Conservation (phyloP, 2,113 vertebrate genomes). For the Micronycteris hirsuta region DNA sequence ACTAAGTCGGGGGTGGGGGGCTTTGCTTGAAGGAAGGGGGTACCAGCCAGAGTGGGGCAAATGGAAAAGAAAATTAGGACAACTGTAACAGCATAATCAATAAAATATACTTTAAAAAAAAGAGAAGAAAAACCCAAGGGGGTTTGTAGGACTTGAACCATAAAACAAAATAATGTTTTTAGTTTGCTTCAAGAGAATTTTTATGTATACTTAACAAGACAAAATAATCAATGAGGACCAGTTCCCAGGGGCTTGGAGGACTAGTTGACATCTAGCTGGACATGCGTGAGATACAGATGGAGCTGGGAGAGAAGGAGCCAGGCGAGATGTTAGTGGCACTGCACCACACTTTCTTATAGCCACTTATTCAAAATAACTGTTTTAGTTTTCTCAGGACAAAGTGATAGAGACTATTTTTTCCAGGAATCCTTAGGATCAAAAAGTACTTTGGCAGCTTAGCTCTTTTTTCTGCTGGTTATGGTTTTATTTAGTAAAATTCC, state of each 20-base stretch:
- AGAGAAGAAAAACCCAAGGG: neutral
- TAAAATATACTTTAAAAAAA: too few relatives aligned
- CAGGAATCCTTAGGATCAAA: neutral
- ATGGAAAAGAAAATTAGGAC: too few relatives aligned
- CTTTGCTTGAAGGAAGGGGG: too few relatives aligned
- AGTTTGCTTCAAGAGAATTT: neutral
- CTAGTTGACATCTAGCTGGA: neutral
- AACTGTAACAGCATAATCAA: too few relatives aligned
- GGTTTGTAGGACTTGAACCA: neutral
- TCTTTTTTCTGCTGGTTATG: neutral
- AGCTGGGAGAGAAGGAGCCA: neutral
- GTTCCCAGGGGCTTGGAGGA: neutral
- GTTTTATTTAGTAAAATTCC: neutral
- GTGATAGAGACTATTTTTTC: neutral
- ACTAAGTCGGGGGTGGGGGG: too few relatives aligned
- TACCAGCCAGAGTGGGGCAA: too few relatives aligned
- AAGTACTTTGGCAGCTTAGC: neutral
- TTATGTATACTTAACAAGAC: neutral
- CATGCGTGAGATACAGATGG: neutral
- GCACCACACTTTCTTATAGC: neutral
- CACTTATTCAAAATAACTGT: neutral
- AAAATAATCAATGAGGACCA: neutral
- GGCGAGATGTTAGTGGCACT: neutral
- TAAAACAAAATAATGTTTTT: neutral
- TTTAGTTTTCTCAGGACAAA: neutral